Conservation (phyloP, 2,797 vertebrate genomes). For the Cottoperca gobio region DNA sequence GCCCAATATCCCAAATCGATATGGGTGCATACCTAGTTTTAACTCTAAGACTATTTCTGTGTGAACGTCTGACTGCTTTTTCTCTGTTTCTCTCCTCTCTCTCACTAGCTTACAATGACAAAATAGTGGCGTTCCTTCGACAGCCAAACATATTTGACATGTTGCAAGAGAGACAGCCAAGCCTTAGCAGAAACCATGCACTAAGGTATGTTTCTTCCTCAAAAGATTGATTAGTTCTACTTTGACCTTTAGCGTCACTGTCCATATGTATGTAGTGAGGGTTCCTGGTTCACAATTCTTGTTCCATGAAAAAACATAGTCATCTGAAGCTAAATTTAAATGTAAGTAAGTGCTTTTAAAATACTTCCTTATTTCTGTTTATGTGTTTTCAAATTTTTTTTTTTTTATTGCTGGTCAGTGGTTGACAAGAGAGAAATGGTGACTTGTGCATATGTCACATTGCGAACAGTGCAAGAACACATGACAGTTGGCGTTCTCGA, state of each 20-base stretch:
- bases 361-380: no score
- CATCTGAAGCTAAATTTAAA: no score
- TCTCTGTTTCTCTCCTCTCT: constrained; percentile 10
- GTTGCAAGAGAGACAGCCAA: constrained; percentile 96
- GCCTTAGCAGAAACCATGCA: constrained; percentile 92
- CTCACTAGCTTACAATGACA: constrained; percentile 96
- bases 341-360: no score
- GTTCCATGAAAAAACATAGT: neutral
- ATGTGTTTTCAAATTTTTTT: no score
- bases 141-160: constrained; percentile 97
- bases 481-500: neutral
- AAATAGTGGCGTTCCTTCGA: constrained; percentile 97
- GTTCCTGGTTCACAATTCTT: neutral
- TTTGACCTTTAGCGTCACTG: neutral
- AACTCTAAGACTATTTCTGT: no score
- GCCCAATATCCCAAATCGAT: no score
- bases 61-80: neutral
- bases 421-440: neutral
- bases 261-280: neutral
- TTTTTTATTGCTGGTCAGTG: no score
- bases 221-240: neutral
- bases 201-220: constrained; percentile 86
- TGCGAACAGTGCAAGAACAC: neutral
- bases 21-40: no score
- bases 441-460: neutral